These are phyloP conservation scores for Syngnathus floridae DNA, from an alignment of 2,113 vertebrate species.

Conservation along the genomic window DNA sequence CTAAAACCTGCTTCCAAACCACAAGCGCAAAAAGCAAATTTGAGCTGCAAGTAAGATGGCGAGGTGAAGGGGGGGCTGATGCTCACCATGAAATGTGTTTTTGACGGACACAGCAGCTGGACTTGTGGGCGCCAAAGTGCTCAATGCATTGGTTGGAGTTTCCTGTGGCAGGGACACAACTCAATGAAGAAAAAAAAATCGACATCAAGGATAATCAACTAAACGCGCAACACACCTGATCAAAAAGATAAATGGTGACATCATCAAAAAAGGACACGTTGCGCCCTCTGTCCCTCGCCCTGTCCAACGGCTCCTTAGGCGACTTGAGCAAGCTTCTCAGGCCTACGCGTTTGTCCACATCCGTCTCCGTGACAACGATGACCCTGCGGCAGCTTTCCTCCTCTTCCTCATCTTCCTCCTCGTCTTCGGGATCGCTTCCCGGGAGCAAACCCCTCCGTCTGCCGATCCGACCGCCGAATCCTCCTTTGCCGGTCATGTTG, in stretches of 20 bases:
- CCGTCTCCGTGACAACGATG: constrained; percentile 84
- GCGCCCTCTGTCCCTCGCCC: constrained; percentile 78
- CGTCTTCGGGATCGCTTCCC: constrained; percentile 73
- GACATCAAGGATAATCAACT: no score
- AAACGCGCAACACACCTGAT: constrained; percentile 72
- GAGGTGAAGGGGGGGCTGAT: background rate
- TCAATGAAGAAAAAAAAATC: background rate
- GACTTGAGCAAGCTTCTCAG: constrained; percentile 86
- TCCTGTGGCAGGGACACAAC: constrained; percentile 64
- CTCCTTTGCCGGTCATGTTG: constrained; percentile 70
- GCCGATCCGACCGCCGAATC: constrained; percentile 70
- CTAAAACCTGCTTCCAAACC: no score
- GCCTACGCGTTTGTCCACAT: constrained; percentile 79
- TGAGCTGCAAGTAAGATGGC: no score
- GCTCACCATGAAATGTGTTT: constrained; percentile 65
- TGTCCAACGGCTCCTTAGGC: constrained; percentile 78
- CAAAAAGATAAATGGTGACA: constrained; percentile 88
- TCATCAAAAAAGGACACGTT: constrained; percentile 85
- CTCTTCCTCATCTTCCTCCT: constrained; percentile 80
- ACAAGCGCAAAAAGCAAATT: no score
- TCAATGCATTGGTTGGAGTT: constrained; percentile 85
- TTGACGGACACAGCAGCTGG: constrained; percentile 59
- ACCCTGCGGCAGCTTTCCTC: constrained; percentile 75
- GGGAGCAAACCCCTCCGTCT: constrained; percentile 68
- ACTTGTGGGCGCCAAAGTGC: constrained; percentile 62